Evolutionary conservation across 2,113 vertebrate species (phyloP).

Genomic region (Columba janthina): DNA sequence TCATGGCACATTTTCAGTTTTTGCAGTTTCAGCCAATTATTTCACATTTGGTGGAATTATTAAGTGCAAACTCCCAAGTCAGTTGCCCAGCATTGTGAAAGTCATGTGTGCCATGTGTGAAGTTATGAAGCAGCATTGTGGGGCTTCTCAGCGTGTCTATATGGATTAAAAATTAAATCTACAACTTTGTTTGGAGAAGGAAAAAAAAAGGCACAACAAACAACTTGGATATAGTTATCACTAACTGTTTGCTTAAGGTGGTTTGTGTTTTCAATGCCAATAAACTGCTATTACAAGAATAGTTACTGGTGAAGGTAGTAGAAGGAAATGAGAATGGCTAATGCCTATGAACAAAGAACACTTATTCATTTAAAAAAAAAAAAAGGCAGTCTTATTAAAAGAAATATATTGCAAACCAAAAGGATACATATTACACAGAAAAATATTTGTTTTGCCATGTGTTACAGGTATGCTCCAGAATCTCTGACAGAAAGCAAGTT

Average conservation of each 20-base stretch:
- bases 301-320: background rate
- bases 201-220: background rate
- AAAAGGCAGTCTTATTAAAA: background rate
- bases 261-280: background rate
- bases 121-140: background rate
- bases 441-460: background rate
- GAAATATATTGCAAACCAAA: background rate
- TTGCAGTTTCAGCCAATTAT: background rate
- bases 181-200: background rate
- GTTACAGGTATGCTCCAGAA: conserved; percentile 93
- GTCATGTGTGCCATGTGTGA: background rate
- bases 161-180: background rate
- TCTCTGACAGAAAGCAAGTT: conserved; percentile 98
- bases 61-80: background rate
- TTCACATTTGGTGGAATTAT: background rate
- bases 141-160: background rate
- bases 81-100: background rate
- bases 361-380: background rate
- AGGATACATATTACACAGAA: background rate
- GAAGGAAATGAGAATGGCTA: background rate
- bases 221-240: background rate
- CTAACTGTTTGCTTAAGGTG: background rate
- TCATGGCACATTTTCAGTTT: background rate
- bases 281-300: background rate
- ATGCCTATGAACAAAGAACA: background rate